Evolutionary conservation across 2,113 vertebrate genomes (phyloP).

Genomic region (Sinocyclocheilus grahami): DNA sequence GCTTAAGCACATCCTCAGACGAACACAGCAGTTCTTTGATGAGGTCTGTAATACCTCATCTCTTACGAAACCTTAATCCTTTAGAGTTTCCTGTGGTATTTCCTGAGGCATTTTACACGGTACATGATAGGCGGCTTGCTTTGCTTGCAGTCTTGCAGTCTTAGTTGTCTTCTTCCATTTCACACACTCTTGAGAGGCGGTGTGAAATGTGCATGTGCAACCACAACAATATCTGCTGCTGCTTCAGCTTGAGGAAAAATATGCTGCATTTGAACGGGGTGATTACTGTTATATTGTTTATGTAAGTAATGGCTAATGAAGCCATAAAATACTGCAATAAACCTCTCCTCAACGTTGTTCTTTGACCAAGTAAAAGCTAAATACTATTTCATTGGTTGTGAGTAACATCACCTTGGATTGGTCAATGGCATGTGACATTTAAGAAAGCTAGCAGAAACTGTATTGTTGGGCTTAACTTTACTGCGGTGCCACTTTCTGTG

Average conservation of each 20-base stretch:
- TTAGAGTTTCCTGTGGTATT: constrained; percentile 18
- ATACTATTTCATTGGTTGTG: background rate
- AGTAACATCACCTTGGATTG: background rate
- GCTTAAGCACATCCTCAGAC: constrained; percentile 96
- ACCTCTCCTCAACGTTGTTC: background rate
- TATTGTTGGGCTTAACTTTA: background rate
- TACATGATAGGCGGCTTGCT: too few species aligned
- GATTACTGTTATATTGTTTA: background rate
- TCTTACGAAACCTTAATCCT: constrained; percentile 50
- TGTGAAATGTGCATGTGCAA: background rate
- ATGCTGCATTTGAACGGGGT: background rate
- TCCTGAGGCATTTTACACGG: constrained; percentile 6
- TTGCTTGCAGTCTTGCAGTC: background rate
- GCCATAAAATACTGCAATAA: background rate
- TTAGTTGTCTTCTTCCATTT: background rate
- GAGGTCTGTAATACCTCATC: constrained; percentile 82
- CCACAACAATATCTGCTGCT: background rate
- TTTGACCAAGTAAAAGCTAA: constrained; percentile 9
- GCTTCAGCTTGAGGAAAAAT: background rate
- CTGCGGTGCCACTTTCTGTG: background rate
- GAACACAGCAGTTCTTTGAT: constrained; percentile 98
- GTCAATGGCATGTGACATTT: background rate
- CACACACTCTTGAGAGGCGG: background rate
- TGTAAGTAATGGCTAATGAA: background rate
- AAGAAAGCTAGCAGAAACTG: background rate